These are phyloP conservation scores for Nothura maculosa DNA, from an alignment of 2,797 vertebrate genomes.

Conservation along the genomic window DNA sequence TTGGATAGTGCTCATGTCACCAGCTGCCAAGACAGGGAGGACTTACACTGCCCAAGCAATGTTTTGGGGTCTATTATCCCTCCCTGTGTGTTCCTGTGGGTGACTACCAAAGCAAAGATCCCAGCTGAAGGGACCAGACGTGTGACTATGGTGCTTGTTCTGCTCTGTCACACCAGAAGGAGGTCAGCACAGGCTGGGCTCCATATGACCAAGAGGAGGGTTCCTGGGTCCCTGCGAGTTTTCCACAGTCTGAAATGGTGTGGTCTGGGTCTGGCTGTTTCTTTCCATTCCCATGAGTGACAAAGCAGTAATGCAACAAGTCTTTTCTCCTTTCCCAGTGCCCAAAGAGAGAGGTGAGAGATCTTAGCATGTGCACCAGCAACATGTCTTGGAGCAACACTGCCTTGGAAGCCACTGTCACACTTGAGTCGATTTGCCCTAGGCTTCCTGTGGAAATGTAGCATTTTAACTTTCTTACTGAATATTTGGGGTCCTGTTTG, in stretches of 20 bases:
- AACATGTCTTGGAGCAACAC: conserved; percentile 4
- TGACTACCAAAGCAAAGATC: neutral
- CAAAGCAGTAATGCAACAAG: neutral
- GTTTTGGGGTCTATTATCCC: neutral
- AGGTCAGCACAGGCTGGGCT: neutral
- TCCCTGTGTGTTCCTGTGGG: rapidly evolving
- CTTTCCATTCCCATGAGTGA: neutral
- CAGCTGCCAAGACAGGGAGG: neutral
- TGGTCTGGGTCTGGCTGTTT: rapidly evolving
- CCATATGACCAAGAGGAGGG: neutral
- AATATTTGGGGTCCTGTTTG: neutral
- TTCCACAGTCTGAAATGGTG: neutral
- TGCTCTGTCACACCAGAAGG: neutral
- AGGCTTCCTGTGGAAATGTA: conserved; percentile 55
- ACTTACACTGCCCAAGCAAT: neutral
- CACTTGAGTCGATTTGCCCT: neutral
- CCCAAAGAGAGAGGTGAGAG: conserved; percentile 4
- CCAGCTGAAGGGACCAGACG: neutral
- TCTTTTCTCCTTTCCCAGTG: neutral
- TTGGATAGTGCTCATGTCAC: neutral
- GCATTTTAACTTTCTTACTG: conserved; percentile 43
- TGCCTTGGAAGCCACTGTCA: neutral
- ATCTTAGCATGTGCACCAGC: conserved; percentile 30
- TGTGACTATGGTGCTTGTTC: neutral
- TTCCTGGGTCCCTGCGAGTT: neutral